Conservation (phyloP, 2,888 invertebrate genomes). For the Macroteleia sp. region DNA sequence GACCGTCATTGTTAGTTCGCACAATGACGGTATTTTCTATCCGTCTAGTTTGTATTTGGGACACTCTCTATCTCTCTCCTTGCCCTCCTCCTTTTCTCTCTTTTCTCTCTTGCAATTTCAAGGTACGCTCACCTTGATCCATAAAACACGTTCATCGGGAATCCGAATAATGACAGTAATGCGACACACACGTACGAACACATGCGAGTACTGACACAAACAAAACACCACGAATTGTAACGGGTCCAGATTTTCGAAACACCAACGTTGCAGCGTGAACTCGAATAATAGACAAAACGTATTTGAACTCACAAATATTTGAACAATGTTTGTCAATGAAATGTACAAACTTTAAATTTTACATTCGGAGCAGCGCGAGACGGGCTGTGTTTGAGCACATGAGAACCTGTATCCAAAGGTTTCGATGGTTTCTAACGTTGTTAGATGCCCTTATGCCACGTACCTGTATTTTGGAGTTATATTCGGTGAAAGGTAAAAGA, state of each 20-base stretch:
- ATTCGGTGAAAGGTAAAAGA: slow-evolving; percentile 15
- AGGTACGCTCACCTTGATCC: slow-evolving; percentile 43
- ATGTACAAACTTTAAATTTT: too few relatives aligned
- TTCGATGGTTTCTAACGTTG: too few relatives aligned
- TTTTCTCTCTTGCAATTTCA: slow-evolving; percentile 21
- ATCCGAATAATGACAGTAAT: slow-evolving; percentile 34
- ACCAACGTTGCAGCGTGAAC: too few relatives aligned
- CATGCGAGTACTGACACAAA: not conserved
- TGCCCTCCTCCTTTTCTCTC: not conserved
- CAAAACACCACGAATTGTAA: not conserved
- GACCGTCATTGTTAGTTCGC: slow-evolving; percentile 2
- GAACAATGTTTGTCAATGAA: too few relatives aligned
- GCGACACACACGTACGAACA: slow-evolving; percentile 12
- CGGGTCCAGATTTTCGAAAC: slow-evolving; percentile 2
- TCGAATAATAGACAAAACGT: too few relatives aligned
- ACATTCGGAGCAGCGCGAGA: too few relatives aligned
- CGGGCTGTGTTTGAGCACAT: too few relatives aligned
- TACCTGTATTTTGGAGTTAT: not conserved
- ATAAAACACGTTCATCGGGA: slow-evolving; percentile 27
- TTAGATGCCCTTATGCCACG: not conserved
- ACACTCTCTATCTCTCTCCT: slow-evolving; percentile 23
- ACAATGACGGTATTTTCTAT: not conserved
- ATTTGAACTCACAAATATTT: too few relatives aligned
- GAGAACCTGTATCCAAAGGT: too few relatives aligned
- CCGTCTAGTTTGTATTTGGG: slow-evolving; percentile 10